Evolutionary conservation across 1,140 invertebrate species (phyloP).

Genomic region (Brachionus koreanus): DNA sequence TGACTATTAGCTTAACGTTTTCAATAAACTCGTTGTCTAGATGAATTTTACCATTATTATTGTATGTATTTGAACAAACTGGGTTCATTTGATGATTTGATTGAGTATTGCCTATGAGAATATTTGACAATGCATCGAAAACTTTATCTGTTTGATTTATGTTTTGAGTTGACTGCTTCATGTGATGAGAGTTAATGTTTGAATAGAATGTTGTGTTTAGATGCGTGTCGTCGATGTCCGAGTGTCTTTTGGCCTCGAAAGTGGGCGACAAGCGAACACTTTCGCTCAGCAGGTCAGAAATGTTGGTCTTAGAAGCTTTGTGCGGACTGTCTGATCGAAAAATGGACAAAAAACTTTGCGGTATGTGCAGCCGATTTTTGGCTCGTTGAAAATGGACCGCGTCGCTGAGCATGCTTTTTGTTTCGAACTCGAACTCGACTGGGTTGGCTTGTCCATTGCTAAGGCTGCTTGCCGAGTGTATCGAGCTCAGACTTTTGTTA

Average conservation of each 20-base stretch:
- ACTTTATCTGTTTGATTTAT: conserved; percentile 28
- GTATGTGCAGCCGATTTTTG: not conserved
- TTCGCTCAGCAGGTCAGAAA: not conserved
- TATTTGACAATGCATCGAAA: conserved; percentile 14
- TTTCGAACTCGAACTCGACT: not conserved
- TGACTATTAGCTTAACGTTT: conserved; percentile 19
- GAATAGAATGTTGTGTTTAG: conserved; percentile 21
- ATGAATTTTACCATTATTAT: not conserved
- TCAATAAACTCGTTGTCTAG: conserved; percentile 34
- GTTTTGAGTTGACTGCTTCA: not conserved
- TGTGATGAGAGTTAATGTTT: not conserved
- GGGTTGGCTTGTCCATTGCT: not conserved
- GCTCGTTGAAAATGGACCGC: not conserved
- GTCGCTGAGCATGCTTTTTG: not conserved
- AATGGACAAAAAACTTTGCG: conserved; percentile 15
- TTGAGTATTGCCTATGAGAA: not conserved
- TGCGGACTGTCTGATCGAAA: not conserved
- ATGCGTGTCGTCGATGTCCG: not conserved
- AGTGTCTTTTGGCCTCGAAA: not conserved
- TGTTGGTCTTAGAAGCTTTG: not conserved
- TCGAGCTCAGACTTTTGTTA: not conserved
- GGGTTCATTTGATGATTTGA: not conserved
- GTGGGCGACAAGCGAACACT: not conserved
- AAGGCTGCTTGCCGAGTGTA: conserved; percentile 4
- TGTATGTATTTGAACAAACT: not conserved